Evolutionary conservation across 2,113 vertebrate genomes (phyloP).

Genomic region (Heteronetta atricapilla): DNA sequence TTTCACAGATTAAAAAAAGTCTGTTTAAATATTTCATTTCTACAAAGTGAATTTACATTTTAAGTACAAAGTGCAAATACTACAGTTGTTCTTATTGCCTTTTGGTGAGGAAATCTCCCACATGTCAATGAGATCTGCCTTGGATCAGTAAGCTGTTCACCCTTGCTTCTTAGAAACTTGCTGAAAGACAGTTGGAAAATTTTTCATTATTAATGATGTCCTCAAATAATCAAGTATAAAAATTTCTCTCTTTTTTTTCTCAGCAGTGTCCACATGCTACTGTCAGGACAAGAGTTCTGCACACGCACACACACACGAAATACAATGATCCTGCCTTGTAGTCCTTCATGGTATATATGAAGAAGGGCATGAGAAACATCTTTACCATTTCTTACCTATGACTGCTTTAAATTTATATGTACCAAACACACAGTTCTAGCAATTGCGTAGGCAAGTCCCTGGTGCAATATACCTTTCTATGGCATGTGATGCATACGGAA

Average conservation of each 20-base stretch:
- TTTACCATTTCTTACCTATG: background rate
- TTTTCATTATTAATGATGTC: background rate
- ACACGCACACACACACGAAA: background rate
- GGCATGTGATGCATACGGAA: background rate
- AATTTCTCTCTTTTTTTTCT: background rate
- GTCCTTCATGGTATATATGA: background rate
- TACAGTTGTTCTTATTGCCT: constrained; percentile 86
- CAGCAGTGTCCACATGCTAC: background rate
- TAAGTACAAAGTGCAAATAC: constrained; percentile 99
- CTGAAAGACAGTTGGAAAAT: constrained; percentile 70
- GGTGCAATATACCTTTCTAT: background rate
- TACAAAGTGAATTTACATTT: constrained; percentile 99
- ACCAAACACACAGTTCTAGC: background rate
- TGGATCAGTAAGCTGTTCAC: constrained; percentile 63
- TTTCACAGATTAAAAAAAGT: constrained; percentile 92
- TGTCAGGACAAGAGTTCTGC: background rate
- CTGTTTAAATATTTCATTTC: constrained; percentile 94
- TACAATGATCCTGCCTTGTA: background rate
- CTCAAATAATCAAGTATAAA: background rate
- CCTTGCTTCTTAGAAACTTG: constrained; percentile 91
- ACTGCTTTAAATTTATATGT: background rate
- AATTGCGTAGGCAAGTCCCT: background rate
- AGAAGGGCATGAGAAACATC: background rate
- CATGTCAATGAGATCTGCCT: constrained; percentile 66
- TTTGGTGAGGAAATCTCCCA: constrained; percentile 83